Base-by-base conservation (phyloP, 35 echinoderm and acorn worm species). In the Chiridota heheva region DNA sequence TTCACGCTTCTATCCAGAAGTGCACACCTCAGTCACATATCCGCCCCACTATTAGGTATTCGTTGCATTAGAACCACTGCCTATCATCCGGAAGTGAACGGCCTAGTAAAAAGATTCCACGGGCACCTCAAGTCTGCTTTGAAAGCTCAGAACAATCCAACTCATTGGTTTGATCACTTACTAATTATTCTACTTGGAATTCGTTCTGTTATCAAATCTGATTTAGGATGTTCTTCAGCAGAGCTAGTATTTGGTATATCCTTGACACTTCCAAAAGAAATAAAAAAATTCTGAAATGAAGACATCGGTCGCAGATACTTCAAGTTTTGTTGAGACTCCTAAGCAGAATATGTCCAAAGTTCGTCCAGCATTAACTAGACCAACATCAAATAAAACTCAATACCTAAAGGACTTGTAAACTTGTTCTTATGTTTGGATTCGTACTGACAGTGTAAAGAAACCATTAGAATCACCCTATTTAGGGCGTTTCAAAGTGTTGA, bases 71-170 rank as follows among this genome's bases (percentile, higher is more conserved):
- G 80, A 24, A 83, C 80, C 25, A 83, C 80, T 33, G 61, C 80
- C 35, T 83, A 83, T 33, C 80, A 70, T 42, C 80, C 63, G 16
- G 48, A 43, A 27, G 80, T 64, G 20, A 83, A 83, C 44, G 62
- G 80, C 0, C 22, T 83, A 22, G 80, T 69, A 2, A 65, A 83
- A 44, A 61, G 80, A 8, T 69, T 69, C 29, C 66, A 69, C 30
- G 37, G 64, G 34, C 64, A 68, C 25, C 20, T 68, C 5, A 68
- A 68, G 17, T 68, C 64, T 2, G 22, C 64, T 17, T 35, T 68
- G 4, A 68, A 68, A 34, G 64, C 64, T 20, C 64, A 68, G 12
- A 35, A 26, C 20, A 34, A 68, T n/a, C 64, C 64, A 30, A 0
- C 22, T 16, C 25, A 34, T 15, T 68, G 64, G 64, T 20, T 34